Base-by-base conservation (phyloP, 2,888 invertebrate genomes). In the Leucania comma region DNA sequence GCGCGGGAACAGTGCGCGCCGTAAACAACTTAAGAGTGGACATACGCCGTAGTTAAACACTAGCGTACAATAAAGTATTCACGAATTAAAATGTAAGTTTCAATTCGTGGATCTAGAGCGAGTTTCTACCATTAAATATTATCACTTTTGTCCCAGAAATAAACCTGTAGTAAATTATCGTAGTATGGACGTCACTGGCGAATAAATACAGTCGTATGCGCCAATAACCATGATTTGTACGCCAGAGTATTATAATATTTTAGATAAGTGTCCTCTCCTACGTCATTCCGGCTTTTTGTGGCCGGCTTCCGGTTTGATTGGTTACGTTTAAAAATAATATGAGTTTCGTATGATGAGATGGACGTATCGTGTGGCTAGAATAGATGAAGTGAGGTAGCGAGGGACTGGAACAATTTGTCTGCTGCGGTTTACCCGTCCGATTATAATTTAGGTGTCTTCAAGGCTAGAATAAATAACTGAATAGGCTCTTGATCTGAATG, bases 101-200 rank as follows among this genome's bases (percentile, higher is more conserved):
- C 4, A 66, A 66, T 66, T 12, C 46, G 24, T 24, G 51, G 46
- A 72, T 72, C 51, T 72, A 51, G 75, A 58, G 26, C 75, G 59
- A 60, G 29, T 46, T 24, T 29, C 5, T 14, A 12, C 3, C 12
- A 66, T 64, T 61, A 42, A 65, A 75, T 76, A 64, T n/a, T 77
- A 72, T 66, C 46, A 66, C 9, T 24, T 22, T 50, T 72, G 78
- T 77, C 78, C 66, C 57, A 51, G 24, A 75, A 75, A 77, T 75
- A 77, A 63, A 71, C 51, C 51, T 64, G 54, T 57, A 64, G 14
- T 57, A 77, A 60, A 77, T 71, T 29, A 75, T 65, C 24, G 46
- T 38, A n/a, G 22, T 38, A 20, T 20, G 14, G 26, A 76, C 76
- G 76, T 76, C 73, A 76, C 48, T 2, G 5, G 38, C 24, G 46